These are phyloP conservation scores for Cyclophora punctaria DNA, from an alignment of 2,888 invertebrate genomes.

Conservation along the genomic window DNA sequence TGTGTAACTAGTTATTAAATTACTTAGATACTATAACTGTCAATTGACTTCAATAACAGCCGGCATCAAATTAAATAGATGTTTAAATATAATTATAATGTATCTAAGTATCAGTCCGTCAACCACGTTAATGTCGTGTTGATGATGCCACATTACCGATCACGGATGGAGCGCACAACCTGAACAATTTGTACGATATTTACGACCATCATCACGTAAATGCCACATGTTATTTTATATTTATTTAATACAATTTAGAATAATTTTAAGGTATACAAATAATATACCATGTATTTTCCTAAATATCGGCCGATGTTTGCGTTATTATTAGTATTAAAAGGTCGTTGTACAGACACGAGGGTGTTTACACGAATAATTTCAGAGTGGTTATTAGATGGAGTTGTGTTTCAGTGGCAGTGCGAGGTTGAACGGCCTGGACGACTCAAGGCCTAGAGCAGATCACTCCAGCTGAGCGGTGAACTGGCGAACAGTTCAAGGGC, in stretches of 20 bases:
- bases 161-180: too few species aligned
- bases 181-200: conserved; percentile 24
- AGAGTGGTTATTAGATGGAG: conserved; percentile 22
- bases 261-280: too few species aligned
- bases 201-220: conserved; percentile 22
- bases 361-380: conserved; percentile 24
- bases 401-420: conserved; percentile 21
- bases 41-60: conserved; percentile 12
- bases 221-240: conserved; percentile 18
- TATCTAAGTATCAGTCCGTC: conserved; percentile 13
- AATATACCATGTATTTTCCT: too few species aligned
- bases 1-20: conserved; percentile 11
- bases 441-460: conserved; percentile 59
- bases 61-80: conserved; percentile 17
- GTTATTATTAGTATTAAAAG: conserved; percentile 9
- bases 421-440: conserved; percentile 63
- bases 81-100: conserved; percentile 25
- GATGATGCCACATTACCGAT: conserved; percentile 1
- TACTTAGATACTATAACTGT: conserved; percentile 13
- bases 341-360: conserved; percentile 24
- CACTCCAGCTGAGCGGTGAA: conserved; percentile 61
- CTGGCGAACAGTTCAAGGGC: conserved; percentile 66
- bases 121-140: too few species aligned
- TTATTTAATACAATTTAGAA: conserved; percentile 5
- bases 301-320: neutral